Evolutionary conservation across 2,888 invertebrate species (phyloP).

Genomic region (Erannis defoliaria): DNA sequence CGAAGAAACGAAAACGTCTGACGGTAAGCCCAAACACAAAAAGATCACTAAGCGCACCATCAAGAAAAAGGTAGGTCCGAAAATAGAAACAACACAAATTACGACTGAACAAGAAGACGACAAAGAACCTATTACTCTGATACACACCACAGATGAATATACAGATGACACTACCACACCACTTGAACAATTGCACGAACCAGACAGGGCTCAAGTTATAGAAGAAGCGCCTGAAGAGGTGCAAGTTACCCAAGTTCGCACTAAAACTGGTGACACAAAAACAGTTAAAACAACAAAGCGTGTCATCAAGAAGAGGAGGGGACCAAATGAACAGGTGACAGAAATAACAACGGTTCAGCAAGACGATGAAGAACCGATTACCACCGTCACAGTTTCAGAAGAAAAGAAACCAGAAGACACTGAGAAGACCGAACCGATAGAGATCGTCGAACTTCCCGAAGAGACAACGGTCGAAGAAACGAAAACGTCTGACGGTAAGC

Average conservation of each 20-base stretch:
- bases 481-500: conserved; percentile 45
- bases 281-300: conserved; percentile 52
- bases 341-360: conserved; percentile 45
- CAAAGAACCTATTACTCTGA: conserved; percentile 53
- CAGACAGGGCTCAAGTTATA: not conserved
- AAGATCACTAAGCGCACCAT: conserved; percentile 58
- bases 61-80: conserved; percentile 62
- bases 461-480: conserved; percentile 52
- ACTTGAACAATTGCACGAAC: conserved; percentile 19
- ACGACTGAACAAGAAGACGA: conserved; percentile 57
- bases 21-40: conserved; percentile 41
- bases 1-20: conserved; percentile 20
- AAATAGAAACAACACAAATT: conserved; percentile 60
- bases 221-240: conserved; percentile 30
- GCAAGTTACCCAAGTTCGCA: conserved; percentile 48
- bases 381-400: conserved; percentile 43
- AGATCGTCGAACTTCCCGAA: conserved; percentile 52
- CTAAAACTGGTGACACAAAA: conserved; percentile 49
- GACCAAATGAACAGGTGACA: conserved; percentile 44
- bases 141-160: conserved; percentile 55
- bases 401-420: conserved; percentile 52
- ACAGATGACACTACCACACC: conserved; percentile 44
- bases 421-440: conserved; percentile 15
- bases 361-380: conserved; percentile 32
- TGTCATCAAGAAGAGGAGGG: conserved; percentile 51